Conservation (phyloP, 2,797 vertebrate species). For the Anguilla marmorata region DNA sequence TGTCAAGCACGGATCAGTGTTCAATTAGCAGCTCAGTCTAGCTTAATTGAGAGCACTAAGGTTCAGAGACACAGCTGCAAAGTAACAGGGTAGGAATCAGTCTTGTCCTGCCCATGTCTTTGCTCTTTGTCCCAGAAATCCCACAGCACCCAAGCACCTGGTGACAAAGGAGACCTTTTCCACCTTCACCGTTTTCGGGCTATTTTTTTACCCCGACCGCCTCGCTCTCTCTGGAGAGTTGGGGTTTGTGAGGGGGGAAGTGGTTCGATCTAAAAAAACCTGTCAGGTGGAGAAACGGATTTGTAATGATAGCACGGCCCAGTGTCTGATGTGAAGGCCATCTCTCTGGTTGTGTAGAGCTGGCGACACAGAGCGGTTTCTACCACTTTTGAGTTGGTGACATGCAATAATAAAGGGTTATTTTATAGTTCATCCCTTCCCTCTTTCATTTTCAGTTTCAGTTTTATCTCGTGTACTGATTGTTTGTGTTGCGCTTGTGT, state of each 20-base stretch:
- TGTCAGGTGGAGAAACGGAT: constrained; percentile 39
- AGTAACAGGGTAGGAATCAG: not conserved
- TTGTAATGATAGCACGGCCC: constrained; percentile 11
- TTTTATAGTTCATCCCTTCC: too few relatives aligned
- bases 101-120: constrained; percentile 42
- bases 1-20: not conserved
- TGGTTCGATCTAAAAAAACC: constrained; percentile 49
- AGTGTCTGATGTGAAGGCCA: not conserved
- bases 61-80: not conserved
- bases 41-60: not conserved
- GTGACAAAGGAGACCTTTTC: constrained; percentile 51
- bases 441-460: too few relatives aligned
- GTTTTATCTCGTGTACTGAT: too few relatives aligned
- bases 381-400: too few relatives aligned
- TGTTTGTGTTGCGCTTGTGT: too few relatives aligned
- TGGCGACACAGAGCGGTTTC: too few relatives aligned
- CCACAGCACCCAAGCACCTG: constrained; percentile 51
- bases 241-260: constrained; percentile 40
- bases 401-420: too few relatives aligned
- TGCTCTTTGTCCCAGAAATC: constrained; percentile 38
- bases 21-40: not conserved
- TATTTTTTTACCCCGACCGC: constrained; percentile 37
- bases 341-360: too few relatives aligned
- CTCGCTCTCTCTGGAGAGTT: constrained; percentile 49
- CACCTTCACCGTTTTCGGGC: constrained; percentile 55